Evolutionary conservation across 2,888 invertebrate species (phyloP), one percentile per base, ranked within the genome.

Genomic region (Anarsia innoxiella): DNA sequence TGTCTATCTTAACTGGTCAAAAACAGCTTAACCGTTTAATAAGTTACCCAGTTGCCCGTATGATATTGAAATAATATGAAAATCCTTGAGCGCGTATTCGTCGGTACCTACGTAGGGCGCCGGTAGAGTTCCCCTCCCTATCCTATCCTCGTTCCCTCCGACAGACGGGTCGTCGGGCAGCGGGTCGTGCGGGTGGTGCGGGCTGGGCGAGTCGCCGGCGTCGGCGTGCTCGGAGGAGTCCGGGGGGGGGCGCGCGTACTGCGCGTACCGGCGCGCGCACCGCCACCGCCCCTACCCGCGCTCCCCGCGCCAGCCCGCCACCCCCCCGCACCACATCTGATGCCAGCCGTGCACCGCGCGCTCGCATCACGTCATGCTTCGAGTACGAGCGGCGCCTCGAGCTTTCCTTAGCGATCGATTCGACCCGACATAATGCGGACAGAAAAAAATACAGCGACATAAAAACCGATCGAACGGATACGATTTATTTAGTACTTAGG

Each of bases 141-240:
- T 41, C 41, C 33, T 12, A 30, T 33, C 34, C 38, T 43, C 44
- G 42, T 49, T 40, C 40, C 32, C 42, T 40, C 51, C 55, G 48
- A 42, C 72, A 79, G 80, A 78, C 56, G 69, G 60, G 33, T 73
- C 80, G 48, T 74, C 75, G 41, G 65, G 52, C 52, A 60, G 63
- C 49, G 60, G 54, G 28, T 67, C 69, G 51, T 76, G 77, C 52
- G 63, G 62, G 64, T 77, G 76, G 69, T 70, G 73, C 64, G 74
- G 65, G 33, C 49, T 59, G 46, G 53, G 44, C 34, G 59, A 48
- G 41, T 55, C 51, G 31, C 52, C 51, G 23, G 41, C 45, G 29
- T 48, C 51, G 27, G 50, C 43, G 36, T 44, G 49, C 28, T 46
- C 53, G 32, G 45, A 41, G 30, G 37, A 37, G 28, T 36, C 47